Conservation (phyloP, 2,797 vertebrate species). For the Silurus aristotelis region DNA sequence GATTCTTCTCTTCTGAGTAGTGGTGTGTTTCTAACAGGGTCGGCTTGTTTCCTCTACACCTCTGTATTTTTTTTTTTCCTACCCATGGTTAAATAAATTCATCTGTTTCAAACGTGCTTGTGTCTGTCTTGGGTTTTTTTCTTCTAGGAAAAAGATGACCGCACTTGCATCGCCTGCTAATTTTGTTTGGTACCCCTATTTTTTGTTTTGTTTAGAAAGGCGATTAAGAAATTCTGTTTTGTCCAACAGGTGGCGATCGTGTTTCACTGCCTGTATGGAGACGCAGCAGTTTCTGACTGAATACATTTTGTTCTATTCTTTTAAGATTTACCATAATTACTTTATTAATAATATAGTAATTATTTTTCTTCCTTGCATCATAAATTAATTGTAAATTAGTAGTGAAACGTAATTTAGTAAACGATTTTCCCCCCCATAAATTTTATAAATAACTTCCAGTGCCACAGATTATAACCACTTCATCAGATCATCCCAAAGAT, state of each 20-base stretch:
- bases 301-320: neutral
- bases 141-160: neutral
- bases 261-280: neutral
- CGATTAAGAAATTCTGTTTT: neutral
- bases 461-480: neutral
- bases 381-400: no score
- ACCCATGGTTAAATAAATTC: conserved; percentile 91
- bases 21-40: conserved; percentile 88
- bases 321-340: neutral
- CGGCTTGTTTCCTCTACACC: conserved; percentile 83
- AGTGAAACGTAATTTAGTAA: no score
- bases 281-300: neutral
- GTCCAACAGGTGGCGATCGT: conserved; percentile 46
- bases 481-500: neutral
- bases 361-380: no score
- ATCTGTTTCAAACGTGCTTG: conserved; percentile 82
- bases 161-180: neutral
- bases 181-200: neutral
- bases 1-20: conserved; percentile 81
- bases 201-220: no score
- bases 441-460: neutral
- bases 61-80: conserved; percentile 88
- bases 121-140: conserved; percentile 1
- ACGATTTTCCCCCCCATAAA: neutral
- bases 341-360: no score